A percentile compares a stretch with the other conserved stretches of the same genome.
These are phyloP conservation scores for Misgurnus mizolepis DNA, from an alignment of 2,113 vertebrate species.

Conservation along the genomic window DNA sequence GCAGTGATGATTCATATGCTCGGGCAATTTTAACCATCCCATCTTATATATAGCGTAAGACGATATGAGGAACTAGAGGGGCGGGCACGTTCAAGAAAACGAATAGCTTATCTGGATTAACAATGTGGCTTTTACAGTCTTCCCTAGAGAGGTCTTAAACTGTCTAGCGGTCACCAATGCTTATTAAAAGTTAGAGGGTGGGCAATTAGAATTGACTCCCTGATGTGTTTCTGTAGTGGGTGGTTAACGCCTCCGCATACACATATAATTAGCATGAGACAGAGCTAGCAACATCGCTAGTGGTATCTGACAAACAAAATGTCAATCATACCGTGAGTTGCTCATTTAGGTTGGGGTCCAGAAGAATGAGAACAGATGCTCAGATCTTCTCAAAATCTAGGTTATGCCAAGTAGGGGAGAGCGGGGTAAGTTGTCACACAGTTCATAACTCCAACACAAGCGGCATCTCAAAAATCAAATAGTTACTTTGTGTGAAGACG, in stretches of 20 bases:
- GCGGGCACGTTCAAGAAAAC: conserved; percentile 45
- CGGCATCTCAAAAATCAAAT: too few species aligned
- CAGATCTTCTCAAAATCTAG: too few species aligned
- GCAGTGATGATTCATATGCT: neutral
- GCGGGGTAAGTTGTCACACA: too few species aligned
- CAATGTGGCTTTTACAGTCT: conserved; percentile 10
- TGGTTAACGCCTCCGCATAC: conserved; percentile 17
- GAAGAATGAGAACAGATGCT: neutral
- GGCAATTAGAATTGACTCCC: conserved; percentile 58
- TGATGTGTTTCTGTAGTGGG: conserved; percentile 27
- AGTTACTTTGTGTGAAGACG: too few species aligned
- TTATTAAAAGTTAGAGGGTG: conserved; percentile 61
- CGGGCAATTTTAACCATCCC: neutral
- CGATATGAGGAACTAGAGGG: conserved; percentile 27
- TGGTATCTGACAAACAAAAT: conserved; percentile 15
- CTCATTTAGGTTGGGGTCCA: neutral
- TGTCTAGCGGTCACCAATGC: conserved; percentile 45
- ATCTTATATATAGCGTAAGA: neutral
- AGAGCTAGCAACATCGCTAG: neutral
- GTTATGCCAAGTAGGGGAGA: too few species aligned
- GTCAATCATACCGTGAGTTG: neutral
- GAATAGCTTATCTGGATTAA: conserved; percentile 40
- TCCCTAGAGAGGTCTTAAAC: conserved; percentile 49
- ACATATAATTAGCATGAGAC: conserved; percentile 32
- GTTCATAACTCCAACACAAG: too few species aligned